Conservation (phyloP, 64 coral and sea anemone genomes). For the Montipora sp. region DNA sequence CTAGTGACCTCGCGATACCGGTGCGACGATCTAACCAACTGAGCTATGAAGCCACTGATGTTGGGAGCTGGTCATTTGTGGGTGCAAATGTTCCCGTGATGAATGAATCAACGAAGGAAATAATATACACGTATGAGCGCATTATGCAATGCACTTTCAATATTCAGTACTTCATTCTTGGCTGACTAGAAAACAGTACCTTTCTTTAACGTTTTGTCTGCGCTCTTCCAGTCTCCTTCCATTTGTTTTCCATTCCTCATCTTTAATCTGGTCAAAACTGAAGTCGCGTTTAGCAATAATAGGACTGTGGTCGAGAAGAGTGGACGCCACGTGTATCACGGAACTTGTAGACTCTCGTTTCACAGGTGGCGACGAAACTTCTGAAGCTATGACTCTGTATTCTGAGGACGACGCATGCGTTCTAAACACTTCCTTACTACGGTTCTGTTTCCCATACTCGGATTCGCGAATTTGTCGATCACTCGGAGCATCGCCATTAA, state of each 20-base stretch:
- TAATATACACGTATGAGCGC: no score
- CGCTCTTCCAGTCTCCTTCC: conserved; percentile 17
- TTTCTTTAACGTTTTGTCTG: conserved; percentile 8
- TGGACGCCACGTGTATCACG: conserved; percentile 14
- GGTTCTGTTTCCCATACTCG: not conserved
- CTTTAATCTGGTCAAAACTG: not conserved
- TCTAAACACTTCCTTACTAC: not conserved
- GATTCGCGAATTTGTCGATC: not conserved
- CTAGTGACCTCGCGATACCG: no score
- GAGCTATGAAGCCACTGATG: no score
- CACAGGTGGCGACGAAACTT: not conserved
- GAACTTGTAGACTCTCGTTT: conserved; percentile 10
- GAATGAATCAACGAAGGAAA: no score
- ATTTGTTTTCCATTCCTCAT: not conserved
- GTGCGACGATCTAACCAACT: no score
- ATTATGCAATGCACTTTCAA: no score
- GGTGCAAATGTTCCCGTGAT: no score
- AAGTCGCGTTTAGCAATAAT: not conserved
- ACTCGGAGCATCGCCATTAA: not conserved
- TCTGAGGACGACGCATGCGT: not conserved
- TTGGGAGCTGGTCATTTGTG: no score
- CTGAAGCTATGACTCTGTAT: conserved; percentile 29
- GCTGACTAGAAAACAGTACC: not conserved
- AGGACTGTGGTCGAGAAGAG: not conserved
- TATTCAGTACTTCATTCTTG: no score